Percentiles rank a stretch among this genome's conserved stretches.
Evolutionary conservation across 2,113 vertebrate genomes (phyloP).

Genomic region (Ammodytes marinus): DNA sequence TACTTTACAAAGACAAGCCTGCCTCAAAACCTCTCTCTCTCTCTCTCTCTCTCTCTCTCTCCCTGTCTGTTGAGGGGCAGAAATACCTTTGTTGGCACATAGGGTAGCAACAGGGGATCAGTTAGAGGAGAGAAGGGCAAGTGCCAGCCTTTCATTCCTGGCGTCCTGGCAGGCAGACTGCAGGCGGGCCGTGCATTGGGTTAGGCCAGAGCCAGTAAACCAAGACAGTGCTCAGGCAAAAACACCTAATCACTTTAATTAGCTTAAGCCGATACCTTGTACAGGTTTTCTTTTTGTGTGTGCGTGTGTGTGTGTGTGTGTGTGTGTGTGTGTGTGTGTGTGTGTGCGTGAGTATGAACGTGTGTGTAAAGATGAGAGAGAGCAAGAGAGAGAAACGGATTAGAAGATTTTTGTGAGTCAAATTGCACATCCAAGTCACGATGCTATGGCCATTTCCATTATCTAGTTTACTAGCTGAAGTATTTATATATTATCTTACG

Average conservation of each 20-base stretch:
- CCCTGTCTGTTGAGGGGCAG: conserved; percentile 43
- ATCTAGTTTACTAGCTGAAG: not conserved
- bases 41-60: conserved; percentile 17
- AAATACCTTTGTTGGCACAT: conserved; percentile 69
- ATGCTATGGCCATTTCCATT: not conserved
- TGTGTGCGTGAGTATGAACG: conserved; percentile 4
- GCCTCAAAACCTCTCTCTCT: conserved; percentile 25
- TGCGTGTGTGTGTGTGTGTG: conserved; percentile 2
- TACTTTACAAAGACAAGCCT: not conserved
- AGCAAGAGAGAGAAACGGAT: not conserved
- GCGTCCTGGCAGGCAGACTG: conserved; percentile 37
- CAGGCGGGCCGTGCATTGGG: conserved; percentile 25
- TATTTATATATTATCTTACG: not conserved
- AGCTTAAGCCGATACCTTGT: conserved; percentile 42
- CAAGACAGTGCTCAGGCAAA: conserved; percentile 65
- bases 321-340: not conserved
- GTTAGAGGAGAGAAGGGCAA: conserved; percentile 60
- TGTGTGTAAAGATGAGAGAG: not conserved
- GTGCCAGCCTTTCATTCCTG: conserved; percentile 62
- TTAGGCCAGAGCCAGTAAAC: conserved; percentile 55
- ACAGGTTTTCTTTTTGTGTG: conserved; percentile 7
- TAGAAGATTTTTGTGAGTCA: not conserved
- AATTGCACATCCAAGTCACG: not conserved
- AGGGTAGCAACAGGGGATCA: conserved; percentile 72
- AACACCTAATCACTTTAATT: conserved; percentile 69